Percentiles rank a stretch among this genome's conserved stretches.
These are phyloP conservation scores for Misgurnus anguillicaudatus DNA, from an alignment of 2,113 vertebrate genomes.

Conservation along the genomic window DNA sequence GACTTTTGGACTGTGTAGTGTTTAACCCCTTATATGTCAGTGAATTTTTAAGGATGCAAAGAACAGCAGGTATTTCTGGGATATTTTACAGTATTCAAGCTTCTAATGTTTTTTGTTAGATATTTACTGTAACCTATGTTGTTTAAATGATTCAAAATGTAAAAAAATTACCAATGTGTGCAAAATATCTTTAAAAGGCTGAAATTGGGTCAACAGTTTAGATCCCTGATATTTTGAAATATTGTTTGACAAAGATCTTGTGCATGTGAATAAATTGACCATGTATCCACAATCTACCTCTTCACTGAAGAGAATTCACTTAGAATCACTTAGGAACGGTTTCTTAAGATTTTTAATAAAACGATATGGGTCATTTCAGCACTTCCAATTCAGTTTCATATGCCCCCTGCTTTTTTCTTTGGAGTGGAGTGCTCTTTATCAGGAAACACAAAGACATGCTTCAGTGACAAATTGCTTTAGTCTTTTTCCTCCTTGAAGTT, in stretches of 20 bases:
- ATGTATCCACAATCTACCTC: neutral
- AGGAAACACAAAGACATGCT: slow-evolving; percentile 29
- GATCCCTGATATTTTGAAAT: too few relatives aligned
- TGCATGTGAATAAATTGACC: neutral
- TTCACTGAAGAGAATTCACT: neutral
- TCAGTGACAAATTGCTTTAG: slow-evolving; percentile 34
- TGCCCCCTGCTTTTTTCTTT: slow-evolving; percentile 8
- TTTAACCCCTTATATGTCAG: neutral
- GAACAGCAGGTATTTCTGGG: too few relatives aligned
- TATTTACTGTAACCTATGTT: neutral
- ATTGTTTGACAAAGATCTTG: neutral
- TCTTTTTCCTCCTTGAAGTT: slow-evolving; percentile 21
- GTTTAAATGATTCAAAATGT: too few relatives aligned
- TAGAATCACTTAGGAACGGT: neutral
- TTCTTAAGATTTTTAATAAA: neutral
- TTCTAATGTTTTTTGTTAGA: neutral
- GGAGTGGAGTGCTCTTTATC: slow-evolving; percentile 8
- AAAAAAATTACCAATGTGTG: too few relatives aligned
- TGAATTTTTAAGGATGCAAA: neutral
- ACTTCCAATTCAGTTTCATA: neutral
- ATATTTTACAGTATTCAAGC: neutral
- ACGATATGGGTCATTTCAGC: slow-evolving; percentile 4
- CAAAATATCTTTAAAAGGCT: too few relatives aligned
- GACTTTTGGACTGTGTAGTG: neutral
- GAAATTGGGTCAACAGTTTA: too few relatives aligned